phyloP scores from a whole-genome alignment of 2,113 vertebrate genomes.

The Nannospalax galili region DNA sequence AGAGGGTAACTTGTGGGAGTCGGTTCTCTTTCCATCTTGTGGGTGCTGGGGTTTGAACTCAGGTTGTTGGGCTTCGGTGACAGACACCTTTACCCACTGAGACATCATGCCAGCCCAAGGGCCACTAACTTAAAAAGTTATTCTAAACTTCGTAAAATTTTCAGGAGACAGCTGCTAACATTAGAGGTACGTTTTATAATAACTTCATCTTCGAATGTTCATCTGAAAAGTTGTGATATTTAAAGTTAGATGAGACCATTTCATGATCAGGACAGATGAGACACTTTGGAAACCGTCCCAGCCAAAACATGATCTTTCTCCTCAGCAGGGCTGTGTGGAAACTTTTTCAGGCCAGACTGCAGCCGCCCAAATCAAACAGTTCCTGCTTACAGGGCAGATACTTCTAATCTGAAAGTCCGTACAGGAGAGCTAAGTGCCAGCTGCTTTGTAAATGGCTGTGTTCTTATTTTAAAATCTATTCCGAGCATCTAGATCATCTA shows the following conservation, averaged over 20 bases:
- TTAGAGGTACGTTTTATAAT: constrained; percentile 30
- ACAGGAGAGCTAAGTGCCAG: constrained; percentile 43
- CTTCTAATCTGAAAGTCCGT: not conserved
- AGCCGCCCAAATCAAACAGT: constrained; percentile 28
- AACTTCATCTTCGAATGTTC: constrained; percentile 9
- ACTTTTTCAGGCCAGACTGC: not conserved
- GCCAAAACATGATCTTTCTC: not conserved
- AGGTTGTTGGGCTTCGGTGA: not conserved
- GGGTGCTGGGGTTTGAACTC: not conserved
- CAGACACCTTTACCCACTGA: not conserved
- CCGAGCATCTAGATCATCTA: not conserved
- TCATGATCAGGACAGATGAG: not conserved
- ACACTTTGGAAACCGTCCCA: not conserved
- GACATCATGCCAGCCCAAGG: constrained; percentile 19
- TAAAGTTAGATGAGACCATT: not conserved
- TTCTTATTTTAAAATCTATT: constrained; percentile 37
- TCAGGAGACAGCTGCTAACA: constrained; percentile 28
- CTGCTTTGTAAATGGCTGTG: not conserved
- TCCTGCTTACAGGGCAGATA: not conserved
- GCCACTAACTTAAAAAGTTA: not conserved
- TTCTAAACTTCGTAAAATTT: constrained; percentile 1
- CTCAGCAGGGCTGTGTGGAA: not conserved
- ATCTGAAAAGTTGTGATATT: not conserved
- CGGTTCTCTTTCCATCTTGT: too few relatives aligned
- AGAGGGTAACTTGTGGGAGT: not conserved